Conservation (phyloP, 1,140 invertebrate species). For the Sycophila sp. region DNA sequence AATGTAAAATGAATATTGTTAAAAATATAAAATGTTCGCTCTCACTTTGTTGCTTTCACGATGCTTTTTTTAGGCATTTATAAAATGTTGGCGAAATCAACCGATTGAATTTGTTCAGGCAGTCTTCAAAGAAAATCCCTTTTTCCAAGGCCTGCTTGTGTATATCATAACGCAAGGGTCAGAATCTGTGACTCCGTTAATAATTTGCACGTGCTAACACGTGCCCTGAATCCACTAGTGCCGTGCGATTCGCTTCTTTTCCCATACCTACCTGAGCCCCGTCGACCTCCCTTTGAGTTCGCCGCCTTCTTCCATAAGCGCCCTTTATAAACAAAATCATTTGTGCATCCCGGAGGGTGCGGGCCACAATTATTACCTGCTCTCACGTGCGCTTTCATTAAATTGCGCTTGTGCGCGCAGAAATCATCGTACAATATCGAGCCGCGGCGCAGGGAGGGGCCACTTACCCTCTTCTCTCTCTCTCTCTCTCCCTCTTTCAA, state of each 20-base stretch:
- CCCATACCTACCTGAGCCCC: not conserved
- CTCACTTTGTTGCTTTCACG: too few species aligned
- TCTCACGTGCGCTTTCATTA: constrained; percentile 46
- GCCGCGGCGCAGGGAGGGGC: not conserved
- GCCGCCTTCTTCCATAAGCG: too few species aligned
- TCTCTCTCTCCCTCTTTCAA: not conserved
- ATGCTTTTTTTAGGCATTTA: too few species aligned
- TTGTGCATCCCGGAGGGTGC: too few species aligned
- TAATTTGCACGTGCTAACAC: not conserved
- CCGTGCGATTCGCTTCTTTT: not conserved
- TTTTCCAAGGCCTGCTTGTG: not conserved
- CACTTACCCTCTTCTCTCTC: constrained; percentile 1
- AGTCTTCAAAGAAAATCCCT: too few species aligned
- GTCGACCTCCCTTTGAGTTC: constrained; percentile 30
- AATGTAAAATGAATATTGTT: too few species aligned
- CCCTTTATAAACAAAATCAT: too few species aligned
- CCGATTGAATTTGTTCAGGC: too few species aligned
- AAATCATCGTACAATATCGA: not conserved
- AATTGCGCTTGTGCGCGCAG: constrained; percentile 43
- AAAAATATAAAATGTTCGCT: too few species aligned
- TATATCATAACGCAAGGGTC: not conserved
- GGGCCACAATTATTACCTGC: constrained; percentile 47
- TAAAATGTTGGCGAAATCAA: too few species aligned
- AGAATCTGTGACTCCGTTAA: too few species aligned
- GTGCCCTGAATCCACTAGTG: not conserved